phyloP scores from a whole-genome alignment of 2,797 vertebrate genomes.

The Denticeps clupeoides region DNA sequence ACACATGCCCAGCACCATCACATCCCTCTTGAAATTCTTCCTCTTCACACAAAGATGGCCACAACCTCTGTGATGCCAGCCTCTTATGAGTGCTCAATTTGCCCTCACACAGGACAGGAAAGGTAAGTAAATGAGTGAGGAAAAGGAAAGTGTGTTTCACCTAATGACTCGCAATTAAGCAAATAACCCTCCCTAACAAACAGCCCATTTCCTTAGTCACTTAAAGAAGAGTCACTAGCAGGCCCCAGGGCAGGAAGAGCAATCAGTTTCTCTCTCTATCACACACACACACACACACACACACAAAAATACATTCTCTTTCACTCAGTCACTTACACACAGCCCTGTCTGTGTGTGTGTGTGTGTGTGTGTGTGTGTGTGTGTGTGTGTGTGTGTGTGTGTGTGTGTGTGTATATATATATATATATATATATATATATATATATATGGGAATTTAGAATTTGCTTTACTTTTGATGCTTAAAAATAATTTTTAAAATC shows the following conservation, averaged over 20 bases:
- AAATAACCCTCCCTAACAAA: constrained; percentile 23
- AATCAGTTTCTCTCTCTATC: neutral
- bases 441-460: too few species aligned
- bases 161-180: constrained; percentile 31
- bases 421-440: too few species aligned
- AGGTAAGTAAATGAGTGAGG: neutral
- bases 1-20: too few species aligned
- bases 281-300: neutral
- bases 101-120: neutral
- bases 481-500: too few species aligned
- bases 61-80: too few species aligned
- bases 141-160: constrained; percentile 10
- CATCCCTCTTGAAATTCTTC: too few species aligned
- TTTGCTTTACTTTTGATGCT: too few species aligned
- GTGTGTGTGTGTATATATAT: neutral
- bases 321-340: neutral
- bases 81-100: neutral
- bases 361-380: neutral
- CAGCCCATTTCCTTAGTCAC: constrained; percentile 15
- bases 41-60: too few species aligned
- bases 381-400: neutral
- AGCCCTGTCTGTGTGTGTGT: neutral
- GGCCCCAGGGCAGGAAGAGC: neutral
- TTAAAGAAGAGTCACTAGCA: constrained; percentile 1
- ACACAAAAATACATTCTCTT: too few species aligned